These are phyloP conservation scores for Chrysoperla carnea DNA, from an alignment of 1,140 invertebrate genomes.

Conservation along the genomic window DNA sequence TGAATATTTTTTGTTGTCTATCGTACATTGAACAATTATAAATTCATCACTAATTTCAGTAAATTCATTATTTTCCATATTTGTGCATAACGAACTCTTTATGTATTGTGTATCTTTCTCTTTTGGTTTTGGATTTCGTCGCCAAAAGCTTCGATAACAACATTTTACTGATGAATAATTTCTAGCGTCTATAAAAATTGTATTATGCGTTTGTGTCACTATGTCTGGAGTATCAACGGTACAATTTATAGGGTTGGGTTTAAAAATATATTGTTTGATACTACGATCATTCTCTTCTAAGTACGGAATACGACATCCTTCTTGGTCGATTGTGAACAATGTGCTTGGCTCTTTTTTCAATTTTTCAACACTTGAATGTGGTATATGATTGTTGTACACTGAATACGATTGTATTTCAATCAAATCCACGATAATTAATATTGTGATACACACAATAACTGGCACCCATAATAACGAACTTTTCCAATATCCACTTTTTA, in stretches of 20 bases:
- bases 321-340: slow-evolving; percentile 34
- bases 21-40: slow-evolving; percentile 35
- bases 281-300: slow-evolving; percentile 48
- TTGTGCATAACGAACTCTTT: slow-evolving; percentile 22
- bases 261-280: slow-evolving; percentile 25
- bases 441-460: no score
- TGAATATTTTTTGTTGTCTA: slow-evolving; percentile 17
- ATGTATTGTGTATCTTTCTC: slow-evolving; percentile 23
- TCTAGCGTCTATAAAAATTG: no score
- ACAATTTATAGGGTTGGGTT: no score
- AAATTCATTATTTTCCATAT: slow-evolving; percentile 10
- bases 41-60: slow-evolving; percentile 34
- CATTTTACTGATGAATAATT: slow-evolving; percentile 21
- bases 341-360: no score
- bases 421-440: no score
- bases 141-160: slow-evolving; percentile 40
- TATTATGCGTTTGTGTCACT: no score
- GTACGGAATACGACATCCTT: slow-evolving; percentile 61
- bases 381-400: no score
- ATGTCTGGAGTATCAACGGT: no score
- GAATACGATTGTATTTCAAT: no score
- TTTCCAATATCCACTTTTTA: no score
- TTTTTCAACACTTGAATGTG: no score
- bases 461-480: no score
- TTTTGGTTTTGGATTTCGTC: slow-evolving; percentile 24